Percentiles rank a stretch among this genome's conserved stretches.
These are phyloP conservation scores for Presbytis comata DNA, from an alignment of 2,797 vertebrate genomes.

Conservation along the genomic window DNA sequence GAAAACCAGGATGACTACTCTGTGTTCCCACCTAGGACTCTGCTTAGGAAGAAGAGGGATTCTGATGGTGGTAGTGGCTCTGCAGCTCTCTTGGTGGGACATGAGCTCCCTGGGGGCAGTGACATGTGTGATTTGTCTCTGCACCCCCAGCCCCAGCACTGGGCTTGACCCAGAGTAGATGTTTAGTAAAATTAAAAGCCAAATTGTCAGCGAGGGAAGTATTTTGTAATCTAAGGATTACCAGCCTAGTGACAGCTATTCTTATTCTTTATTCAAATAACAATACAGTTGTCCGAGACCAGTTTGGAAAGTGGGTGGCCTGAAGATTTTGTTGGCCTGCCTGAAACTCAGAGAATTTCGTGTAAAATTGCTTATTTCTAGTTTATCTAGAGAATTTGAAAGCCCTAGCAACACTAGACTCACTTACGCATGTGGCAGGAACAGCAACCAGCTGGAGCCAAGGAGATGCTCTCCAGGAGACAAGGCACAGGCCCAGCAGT, in stretches of 20 bases:
- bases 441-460: neutral
- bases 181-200: neutral
- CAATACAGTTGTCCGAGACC: neutral
- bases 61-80: neutral
- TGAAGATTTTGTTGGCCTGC: neutral
- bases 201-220: neutral
- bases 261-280: neutral
- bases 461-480: neutral
- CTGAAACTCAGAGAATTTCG: neutral
- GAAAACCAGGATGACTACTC: too few relatives aligned
- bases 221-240: neutral
- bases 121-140: neutral
- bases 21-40: too few relatives aligned
- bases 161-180: neutral
- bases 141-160: neutral
- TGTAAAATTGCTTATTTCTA: neutral
- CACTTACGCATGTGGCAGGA: neutral
- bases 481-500: too few relatives aligned
- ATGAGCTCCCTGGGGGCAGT: neutral
- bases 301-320: neutral
- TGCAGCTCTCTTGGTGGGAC: neutral
- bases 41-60: neutral
- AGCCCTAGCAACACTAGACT: neutral
- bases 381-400: neutral
- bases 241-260: neutral